These are phyloP conservation scores for Onthophagus sagittarius DNA, from an alignment of 2,888 invertebrate genomes.

Conservation along the genomic window DNA sequence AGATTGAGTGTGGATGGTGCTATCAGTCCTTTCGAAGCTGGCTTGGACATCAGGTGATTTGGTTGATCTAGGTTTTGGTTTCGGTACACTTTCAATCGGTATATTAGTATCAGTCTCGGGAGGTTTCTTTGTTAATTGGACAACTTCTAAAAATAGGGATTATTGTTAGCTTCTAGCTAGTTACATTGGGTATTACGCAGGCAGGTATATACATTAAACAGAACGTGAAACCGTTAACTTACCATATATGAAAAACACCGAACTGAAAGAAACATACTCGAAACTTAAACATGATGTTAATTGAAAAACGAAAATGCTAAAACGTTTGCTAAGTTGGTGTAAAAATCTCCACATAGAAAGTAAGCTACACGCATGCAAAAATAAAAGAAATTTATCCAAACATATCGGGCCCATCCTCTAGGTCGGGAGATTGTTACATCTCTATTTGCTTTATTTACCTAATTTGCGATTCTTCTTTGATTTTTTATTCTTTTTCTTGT, in stretches of 20 bases:
- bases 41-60: slow-evolving; percentile 35
- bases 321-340: slow-evolving; percentile 26
- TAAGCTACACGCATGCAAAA: slow-evolving; percentile 33
- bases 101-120: slow-evolving; percentile 35
- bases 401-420: slow-evolving; percentile 44
- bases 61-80: slow-evolving; percentile 41
- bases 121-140: slow-evolving; percentile 40
- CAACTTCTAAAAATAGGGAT: slow-evolving; percentile 49
- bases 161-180: slow-evolving; percentile 47
- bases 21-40: slow-evolving; percentile 29
- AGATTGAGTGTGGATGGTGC: slow-evolving; percentile 23
- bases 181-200: slow-evolving; percentile 31
- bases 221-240: slow-evolving; percentile 29
- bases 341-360: slow-evolving; percentile 21
- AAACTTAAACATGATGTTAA: slow-evolving; percentile 29
- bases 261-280: slow-evolving; percentile 23
- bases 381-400: slow-evolving; percentile 35
- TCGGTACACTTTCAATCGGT: slow-evolving; percentile 38
- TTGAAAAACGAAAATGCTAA: slow-evolving; percentile 32
- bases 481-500: slow-evolving; percentile 19
- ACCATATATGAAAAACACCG: slow-evolving; percentile 25
- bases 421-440: slow-evolving; percentile 23
- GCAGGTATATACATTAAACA: slow-evolving; percentile 32
- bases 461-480: slow-evolving; percentile 21
- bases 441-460: slow-evolving; percentile 35